Evolutionary conservation across 2,797 vertebrate genomes (phyloP).

Genomic region (Rousettus madagascariensis): DNA sequence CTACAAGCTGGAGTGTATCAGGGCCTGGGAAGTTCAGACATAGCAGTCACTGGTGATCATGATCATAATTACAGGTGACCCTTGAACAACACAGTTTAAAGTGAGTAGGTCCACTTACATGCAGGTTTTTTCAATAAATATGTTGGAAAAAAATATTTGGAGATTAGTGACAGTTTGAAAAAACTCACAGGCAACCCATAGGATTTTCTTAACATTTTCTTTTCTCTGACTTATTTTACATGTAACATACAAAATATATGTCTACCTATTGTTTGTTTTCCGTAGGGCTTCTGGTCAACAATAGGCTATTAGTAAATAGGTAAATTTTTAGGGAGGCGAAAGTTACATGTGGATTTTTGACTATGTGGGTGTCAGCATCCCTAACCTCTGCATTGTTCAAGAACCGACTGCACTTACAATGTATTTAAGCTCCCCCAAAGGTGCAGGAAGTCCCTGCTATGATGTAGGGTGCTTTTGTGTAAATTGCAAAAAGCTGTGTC

Average conservation of each 20-base stretch:
- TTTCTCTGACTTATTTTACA: not conserved
- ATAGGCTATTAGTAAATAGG: not conserved
- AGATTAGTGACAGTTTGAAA: not conserved
- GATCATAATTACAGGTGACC: not conserved
- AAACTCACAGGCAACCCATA: too few species aligned
- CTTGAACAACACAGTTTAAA: not conserved
- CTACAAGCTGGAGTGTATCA: not conserved
- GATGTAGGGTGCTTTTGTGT: not conserved
- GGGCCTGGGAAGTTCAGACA: not conserved
- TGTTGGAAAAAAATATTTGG: not conserved
- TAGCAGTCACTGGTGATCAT: fast-evolving
- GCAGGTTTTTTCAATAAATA: not conserved
- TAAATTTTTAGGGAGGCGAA: not conserved
- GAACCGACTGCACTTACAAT: not conserved
- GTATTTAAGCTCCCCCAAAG: not conserved
- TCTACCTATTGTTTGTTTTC: too few species aligned
- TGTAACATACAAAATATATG: not conserved
- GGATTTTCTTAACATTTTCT: not conserved
- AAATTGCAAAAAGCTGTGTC: not conserved
- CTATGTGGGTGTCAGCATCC: not conserved
- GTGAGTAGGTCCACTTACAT: not conserved
- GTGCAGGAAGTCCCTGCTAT: too few species aligned
- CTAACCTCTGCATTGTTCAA: not conserved
- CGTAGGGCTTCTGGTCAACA: not conserved
- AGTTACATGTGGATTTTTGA: not conserved